A percentile compares a stretch with the other conserved stretches of the same genome.
Evolutionary conservation across 1,140 invertebrate genomes (phyloP).

Genomic region (Drosophila tropicalis): DNA sequence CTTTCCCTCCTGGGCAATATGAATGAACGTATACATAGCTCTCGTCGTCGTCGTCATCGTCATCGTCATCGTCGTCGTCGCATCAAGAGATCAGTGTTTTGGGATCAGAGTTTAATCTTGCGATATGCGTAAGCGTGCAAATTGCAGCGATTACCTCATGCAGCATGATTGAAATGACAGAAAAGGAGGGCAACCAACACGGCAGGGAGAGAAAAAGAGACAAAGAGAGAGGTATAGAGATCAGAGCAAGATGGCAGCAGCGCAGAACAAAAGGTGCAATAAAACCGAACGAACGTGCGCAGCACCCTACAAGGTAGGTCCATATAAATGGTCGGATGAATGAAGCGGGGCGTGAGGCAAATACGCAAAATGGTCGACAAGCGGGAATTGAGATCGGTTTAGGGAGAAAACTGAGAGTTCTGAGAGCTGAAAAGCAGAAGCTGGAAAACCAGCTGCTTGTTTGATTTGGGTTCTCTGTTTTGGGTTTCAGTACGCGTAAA

Average conservation of each 20-base stretch:
- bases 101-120: slow-evolving; percentile 67
- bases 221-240: slow-evolving; percentile 34
- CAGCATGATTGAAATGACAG: slow-evolving; percentile 25
- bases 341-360: slow-evolving; percentile 68
- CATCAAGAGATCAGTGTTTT: slow-evolving; percentile 61
- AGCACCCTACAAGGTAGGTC: slow-evolving; percentile 5
- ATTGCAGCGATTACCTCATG: slow-evolving; percentile 71
- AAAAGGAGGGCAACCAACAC: slow-evolving; percentile 17
- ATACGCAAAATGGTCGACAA: slow-evolving; percentile 65
- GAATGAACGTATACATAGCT: neutral
- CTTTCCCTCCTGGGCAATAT: neutral
- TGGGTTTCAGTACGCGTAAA: slow-evolving; percentile 51
- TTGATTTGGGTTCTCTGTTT: slow-evolving; percentile 32
- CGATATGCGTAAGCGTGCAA: slow-evolving; percentile 81
- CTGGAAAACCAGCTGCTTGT: slow-evolving; percentile 38
- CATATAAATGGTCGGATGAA: slow-evolving; percentile 48
- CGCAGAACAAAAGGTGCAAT: slow-evolving; percentile 73
- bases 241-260: slow-evolving; percentile 10
- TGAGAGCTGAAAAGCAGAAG: neutral
- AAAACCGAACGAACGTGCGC: slow-evolving; percentile 58
- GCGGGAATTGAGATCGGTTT: slow-evolving; percentile 10
- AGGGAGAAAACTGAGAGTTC: neutral
- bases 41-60: slow-evolving; percentile 7
- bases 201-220: slow-evolving; percentile 21
- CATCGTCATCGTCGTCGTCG: slow-evolving; percentile 15